Conservation (phyloP, 2,797 vertebrate genomes). For the Corythornis leucogaster region DNA sequence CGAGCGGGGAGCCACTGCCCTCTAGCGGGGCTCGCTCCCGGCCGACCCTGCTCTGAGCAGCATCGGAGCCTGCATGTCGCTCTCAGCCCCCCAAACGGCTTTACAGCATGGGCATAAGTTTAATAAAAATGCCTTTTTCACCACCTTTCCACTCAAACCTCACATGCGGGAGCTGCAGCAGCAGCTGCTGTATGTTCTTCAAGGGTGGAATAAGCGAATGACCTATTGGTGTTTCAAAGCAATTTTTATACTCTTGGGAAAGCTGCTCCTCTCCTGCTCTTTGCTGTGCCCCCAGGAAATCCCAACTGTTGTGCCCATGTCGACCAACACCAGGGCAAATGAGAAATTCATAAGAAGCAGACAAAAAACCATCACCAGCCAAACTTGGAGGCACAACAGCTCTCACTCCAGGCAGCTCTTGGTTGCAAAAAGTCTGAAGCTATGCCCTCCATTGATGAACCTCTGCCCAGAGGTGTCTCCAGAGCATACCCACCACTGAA, state of each 20-base stretch:
- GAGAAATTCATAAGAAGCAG: not conserved
- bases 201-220: not conserved
- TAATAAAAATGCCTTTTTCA: not conserved
- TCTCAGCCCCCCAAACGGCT: accelerated
- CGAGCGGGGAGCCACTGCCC: not conserved
- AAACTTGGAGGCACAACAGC: accelerated
- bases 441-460: accelerated
- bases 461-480: not conserved
- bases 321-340: not conserved
- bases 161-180: not conserved
- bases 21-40: not conserved
- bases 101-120: accelerated
- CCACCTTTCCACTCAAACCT: not conserved
- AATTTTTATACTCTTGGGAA: not conserved
- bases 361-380: not conserved
- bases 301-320: not conserved
- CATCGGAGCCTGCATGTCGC: accelerated
- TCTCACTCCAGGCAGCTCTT: not conserved
- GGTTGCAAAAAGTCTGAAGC: not conserved
- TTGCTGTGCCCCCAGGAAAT: not conserved
- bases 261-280: not conserved
- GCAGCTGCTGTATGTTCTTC: not conserved
- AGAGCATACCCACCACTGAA: not conserved
- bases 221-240: not conserved
- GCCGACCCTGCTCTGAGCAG: not conserved